phyloP scores from a whole-genome alignment of 2,888 invertebrate species.

The Crioceris asparagi region DNA sequence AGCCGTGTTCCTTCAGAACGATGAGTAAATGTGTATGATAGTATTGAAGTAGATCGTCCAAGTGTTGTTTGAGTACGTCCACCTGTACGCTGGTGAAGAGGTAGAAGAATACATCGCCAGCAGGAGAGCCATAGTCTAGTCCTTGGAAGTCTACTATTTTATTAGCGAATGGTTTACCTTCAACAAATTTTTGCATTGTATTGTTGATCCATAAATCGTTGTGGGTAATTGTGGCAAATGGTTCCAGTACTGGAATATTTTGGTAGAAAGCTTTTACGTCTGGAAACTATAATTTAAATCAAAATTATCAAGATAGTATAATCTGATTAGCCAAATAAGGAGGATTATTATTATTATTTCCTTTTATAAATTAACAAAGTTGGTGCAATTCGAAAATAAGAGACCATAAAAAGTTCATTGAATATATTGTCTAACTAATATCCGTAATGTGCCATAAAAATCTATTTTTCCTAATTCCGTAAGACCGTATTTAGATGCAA shows the following conservation, averaged over 20 bases:
- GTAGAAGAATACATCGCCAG: slow-evolving; percentile 44
- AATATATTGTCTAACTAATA: too few species aligned
- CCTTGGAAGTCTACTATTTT: slow-evolving; percentile 49
- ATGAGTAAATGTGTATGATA: slow-evolving; percentile 40
- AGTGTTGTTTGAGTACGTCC: slow-evolving; percentile 32
- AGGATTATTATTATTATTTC: too few species aligned
- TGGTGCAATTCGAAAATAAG: too few species aligned
- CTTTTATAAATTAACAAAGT: too few species aligned
- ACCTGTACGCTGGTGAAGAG: slow-evolving; percentile 40
- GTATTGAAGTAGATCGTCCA: slow-evolving; percentile 38
- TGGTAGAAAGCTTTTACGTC: slow-evolving; percentile 32
- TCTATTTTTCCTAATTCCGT: too few species aligned
- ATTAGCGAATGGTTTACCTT: slow-evolving; percentile 23
- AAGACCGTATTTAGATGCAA: too few species aligned
- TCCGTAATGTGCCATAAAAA: too few species aligned
- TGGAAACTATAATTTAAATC: too few species aligned
- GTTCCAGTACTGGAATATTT: slow-evolving; percentile 8
- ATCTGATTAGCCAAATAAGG: too few species aligned
- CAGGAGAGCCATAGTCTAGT: slow-evolving; percentile 40
- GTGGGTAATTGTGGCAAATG: slow-evolving; percentile 43
- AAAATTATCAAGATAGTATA: too few species aligned
- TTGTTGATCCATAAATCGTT: slow-evolving; percentile 52
- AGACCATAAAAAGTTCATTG: too few species aligned
- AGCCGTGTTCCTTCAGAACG: slow-evolving; percentile 27
- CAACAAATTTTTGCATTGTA: slow-evolving; percentile 39